Base-by-base conservation (phyloP, 2,113 vertebrate genomes). In the Coracopsis vasa region DNA sequence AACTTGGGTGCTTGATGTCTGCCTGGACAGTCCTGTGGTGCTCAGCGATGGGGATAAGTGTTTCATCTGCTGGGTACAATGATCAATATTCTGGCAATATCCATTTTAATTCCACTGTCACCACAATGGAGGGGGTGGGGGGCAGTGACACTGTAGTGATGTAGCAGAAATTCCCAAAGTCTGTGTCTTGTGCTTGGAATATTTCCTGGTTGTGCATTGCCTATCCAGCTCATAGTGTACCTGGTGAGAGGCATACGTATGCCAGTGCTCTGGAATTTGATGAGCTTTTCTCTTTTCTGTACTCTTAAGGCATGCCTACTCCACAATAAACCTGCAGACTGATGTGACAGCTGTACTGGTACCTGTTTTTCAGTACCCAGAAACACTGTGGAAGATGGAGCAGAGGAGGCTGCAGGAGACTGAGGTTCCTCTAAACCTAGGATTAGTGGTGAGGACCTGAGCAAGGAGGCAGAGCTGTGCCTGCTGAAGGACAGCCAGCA, bases 291-390 rank as follows among this genome's bases (percentile, higher is more conserved):
- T 93, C 85, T 97, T 73, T 97, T 97, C 87, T 97, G 97, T 98
- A 96, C 92, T 95, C 80, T 67, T 79, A 96, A 92, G 85, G 92
- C 74, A 93, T 97, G 72, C 82, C 95, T 97, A 53, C 85, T 95
- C 79, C 93, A 89, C 85, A 98, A 98, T 98, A 98, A 98, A 97
- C 91, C 91, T 97, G 88, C 86, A 97, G 92, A 93, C 95, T 96
- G 91, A 96, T 35, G 51, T 1, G 60, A 95, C 54, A 80, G 80
- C 70, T 94, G 77, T 95, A 69, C 91, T 98, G 85, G 96, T 96
- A 96, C 78, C 56, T 97, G 84, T 97, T 95, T 95, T 97, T 98
- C 88, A 93, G 93, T 67, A 90, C 61, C 70, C 61, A 20, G 74
- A 84, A 80, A 23, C 29, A 31, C n/a, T 24, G 33, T 53, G 81